Percentiles rank a stretch among this genome's conserved stretches.
These are phyloP conservation scores for Caranx melampygus DNA, from an alignment of 2,113 vertebrate species.

Conservation along the genomic window DNA sequence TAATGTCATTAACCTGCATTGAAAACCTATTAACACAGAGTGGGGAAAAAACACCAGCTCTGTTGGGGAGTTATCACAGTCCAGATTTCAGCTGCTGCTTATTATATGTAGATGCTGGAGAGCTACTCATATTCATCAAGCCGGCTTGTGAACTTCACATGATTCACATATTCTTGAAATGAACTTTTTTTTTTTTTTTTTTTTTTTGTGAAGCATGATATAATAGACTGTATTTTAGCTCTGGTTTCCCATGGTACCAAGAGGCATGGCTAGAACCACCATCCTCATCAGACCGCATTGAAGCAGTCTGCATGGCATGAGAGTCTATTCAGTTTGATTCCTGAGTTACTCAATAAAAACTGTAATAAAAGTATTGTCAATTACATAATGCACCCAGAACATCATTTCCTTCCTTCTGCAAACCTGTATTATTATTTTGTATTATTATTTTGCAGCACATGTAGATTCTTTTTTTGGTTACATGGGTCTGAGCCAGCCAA, in stretches of 20 bases:
- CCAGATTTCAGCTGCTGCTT: background rate
- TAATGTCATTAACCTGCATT: background rate
- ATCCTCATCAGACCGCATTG: constrained; percentile 13
- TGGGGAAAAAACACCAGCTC: background rate
- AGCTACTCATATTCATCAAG: background rate
- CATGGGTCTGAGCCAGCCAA: background rate
- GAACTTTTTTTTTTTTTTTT: background rate
- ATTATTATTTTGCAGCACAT: background rate
- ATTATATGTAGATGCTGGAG: background rate
- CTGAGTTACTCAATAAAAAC: constrained; percentile 19
- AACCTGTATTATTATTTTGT: background rate
- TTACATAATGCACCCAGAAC: constrained; percentile 17
- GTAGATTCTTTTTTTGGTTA: background rate
- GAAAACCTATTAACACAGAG: background rate
- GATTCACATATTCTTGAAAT: background rate
- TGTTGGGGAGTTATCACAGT: background rate
- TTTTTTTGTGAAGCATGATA: too few relatives aligned
- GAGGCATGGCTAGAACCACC: background rate
- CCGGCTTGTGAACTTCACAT: background rate
- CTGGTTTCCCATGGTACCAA: background rate
- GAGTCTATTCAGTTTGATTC: constrained; percentile 24
- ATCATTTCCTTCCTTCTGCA: background rate
- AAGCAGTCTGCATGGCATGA: background rate
- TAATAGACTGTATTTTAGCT: too few relatives aligned
- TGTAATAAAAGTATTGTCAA: background rate